These are phyloP conservation scores for Montipora sp. DNA, from an alignment of 64 coral and sea anemone genomes.

Conservation along the genomic window DNA sequence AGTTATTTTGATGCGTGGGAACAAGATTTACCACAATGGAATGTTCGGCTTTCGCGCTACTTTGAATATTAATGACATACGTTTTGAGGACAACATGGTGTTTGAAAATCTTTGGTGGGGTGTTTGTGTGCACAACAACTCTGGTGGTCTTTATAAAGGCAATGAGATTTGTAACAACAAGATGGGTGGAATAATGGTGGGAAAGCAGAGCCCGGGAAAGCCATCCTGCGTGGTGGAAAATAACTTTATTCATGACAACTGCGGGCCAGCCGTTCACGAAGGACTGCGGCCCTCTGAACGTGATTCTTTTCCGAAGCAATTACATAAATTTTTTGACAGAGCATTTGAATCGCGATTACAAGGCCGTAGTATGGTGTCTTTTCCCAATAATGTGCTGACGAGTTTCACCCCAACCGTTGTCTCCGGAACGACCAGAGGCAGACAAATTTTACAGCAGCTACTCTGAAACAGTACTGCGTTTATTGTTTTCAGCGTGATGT, in stretches of 20 bases:
- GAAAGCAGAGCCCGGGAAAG: neutral
- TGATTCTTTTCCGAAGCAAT: neutral
- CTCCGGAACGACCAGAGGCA: neutral
- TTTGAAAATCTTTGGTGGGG: conserved; percentile 32
- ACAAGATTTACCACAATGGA: conserved; percentile 18
- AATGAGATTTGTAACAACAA: conserved; percentile 40
- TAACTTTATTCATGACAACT: conserved; percentile 19
- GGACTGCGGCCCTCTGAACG: neutral
- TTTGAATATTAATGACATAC: neutral
- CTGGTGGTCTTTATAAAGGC: neutral
- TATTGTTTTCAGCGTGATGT: neutral
- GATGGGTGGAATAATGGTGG: conserved; percentile 1
- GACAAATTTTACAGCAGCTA: neutral
- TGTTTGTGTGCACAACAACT: neutral
- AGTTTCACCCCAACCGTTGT: neutral
- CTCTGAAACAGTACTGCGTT: neutral
- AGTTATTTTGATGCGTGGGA: neutral
- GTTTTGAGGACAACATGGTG: neutral
- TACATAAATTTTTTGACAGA: neutral
- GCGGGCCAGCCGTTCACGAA: neutral
- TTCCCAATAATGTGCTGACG: neutral
- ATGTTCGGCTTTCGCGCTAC: neutral
- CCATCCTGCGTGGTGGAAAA: neutral
- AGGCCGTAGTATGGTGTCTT: too few relatives aligned
- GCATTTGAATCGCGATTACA: neutral